Percentiles rank a stretch among this genome's conserved stretches.
Conservation (phyloP, 2,888 invertebrate species). For the Catocala nupta region DNA sequence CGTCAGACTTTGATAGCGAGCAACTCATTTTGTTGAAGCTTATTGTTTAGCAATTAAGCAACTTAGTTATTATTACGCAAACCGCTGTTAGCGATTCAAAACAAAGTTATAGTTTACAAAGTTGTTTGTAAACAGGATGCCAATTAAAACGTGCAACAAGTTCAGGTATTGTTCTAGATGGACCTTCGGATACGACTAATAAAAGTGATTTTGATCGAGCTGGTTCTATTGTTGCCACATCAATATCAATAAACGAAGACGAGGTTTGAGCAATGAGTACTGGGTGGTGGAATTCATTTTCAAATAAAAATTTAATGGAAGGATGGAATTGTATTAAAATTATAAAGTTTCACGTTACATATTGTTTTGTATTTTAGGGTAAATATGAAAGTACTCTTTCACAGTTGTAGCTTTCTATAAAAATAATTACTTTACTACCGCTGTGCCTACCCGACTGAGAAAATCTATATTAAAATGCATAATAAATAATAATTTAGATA, state of each 20-base stretch:
- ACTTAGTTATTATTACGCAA: constrained; percentile 33
- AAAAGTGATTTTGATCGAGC: neutral
- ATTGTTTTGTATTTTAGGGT: too few relatives aligned
- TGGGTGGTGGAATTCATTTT: too few relatives aligned
- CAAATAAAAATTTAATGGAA: too few relatives aligned
- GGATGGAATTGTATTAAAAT: too few relatives aligned
- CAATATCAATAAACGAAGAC: neutral
- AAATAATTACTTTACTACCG: too few relatives aligned
- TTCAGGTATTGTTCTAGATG: constrained; percentile 7
- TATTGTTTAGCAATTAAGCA: constrained; percentile 46
- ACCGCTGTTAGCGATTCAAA: constrained; percentile 28
- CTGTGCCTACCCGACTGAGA: too few relatives aligned
- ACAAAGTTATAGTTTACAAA: constrained; percentile 31
- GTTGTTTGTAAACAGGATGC: constrained; percentile 30
- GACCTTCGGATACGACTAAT: neutral
- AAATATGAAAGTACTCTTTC: too few relatives aligned
- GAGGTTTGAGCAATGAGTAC: neutral
- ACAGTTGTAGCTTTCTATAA: too few relatives aligned
- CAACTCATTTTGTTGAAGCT: constrained; percentile 38
- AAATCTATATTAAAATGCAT: too few relatives aligned
- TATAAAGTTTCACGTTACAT: too few relatives aligned
- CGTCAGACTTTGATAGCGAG: constrained; percentile 30
- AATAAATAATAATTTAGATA: too few relatives aligned
- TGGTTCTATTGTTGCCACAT: neutral
- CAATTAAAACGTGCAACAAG: constrained; percentile 33